Conservation (phyloP, 1,140 invertebrate species). For the Hyphantria cunea region DNA sequence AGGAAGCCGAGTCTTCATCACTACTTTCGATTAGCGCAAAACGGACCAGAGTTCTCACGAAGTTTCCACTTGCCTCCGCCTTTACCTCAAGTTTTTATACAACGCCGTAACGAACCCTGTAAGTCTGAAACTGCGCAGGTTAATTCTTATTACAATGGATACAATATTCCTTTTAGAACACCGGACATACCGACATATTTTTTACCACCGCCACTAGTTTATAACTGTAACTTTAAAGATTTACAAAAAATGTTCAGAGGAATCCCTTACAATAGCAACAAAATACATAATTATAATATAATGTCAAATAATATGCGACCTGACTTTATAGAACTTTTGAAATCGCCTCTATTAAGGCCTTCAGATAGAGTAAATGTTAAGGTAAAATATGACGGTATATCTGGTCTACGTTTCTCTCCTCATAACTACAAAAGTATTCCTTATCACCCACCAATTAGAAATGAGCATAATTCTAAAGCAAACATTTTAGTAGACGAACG, state of each 20-base stretch:
- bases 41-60: not conserved
- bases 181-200: conserved; percentile 10
- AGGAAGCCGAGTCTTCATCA: conserved; percentile 30
- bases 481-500: not conserved
- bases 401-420: not conserved
- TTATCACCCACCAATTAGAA: conserved; percentile 4
- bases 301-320: conserved; percentile 2
- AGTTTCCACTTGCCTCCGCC: not conserved
- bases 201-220: not conserved
- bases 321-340: conserved; percentile 41
- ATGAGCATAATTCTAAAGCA: not conserved
- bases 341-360: conserved; percentile 34
- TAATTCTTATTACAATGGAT: conserved; percentile 10
- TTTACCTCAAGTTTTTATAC: not conserved
- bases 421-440: not conserved
- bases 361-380: conserved; percentile 1
- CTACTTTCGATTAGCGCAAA: not conserved
- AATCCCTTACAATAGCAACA: not conserved
- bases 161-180: not conserved
- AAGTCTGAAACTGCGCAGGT: not conserved
- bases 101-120: not conserved
- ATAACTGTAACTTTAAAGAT: conserved; percentile 7
- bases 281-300: conserved; percentile 6
- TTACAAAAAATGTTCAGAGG: not conserved
- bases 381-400: not conserved